Base-by-base conservation (phyloP, 2,113 vertebrate species). In the Coturnix japonica region DNA sequence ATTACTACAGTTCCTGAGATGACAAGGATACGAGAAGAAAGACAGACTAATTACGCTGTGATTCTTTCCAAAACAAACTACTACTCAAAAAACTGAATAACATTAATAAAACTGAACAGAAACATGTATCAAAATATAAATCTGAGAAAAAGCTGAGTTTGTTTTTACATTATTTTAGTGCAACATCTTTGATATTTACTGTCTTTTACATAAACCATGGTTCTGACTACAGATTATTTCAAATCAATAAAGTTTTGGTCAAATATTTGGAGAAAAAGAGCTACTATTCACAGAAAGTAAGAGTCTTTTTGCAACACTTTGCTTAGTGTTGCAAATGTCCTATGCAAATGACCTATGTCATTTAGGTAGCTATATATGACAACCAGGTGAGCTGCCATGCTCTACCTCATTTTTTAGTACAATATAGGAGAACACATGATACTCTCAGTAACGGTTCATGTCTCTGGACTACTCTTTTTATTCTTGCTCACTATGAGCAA, bases 1-100 rank as follows among this genome's bases (percentile, higher is more conserved):
- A 82, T 66, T 78, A 59, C 9, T 57, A 19, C 17, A 46, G 22
- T 53, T 89, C 90, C 30, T 77, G 22, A 28, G 91, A 93, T 9
- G 0, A 2, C 31, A 87, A 70, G 10, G 6, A 51, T 77, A 56
- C 28, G 17, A 79, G 37, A 85, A 61, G 47, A 53, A 63, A 71
- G 2, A 9, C 7, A 77, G 6, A 46, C 4, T 77, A 73, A 80
- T 82, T 82, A 74, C 2, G 43, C 16, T 16, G 41, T 0, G 0
- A 23, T n/a, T 23, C 15, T 86, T 72, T 33, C 2, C 9, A 75
- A 61, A 81, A 26, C 0, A 2, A n/a, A 1, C 5, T 60, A 56
- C 43, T 79, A 47, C 2, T 60, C 5, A 64, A 79, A 72, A 87
- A 91, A 1, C 8, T 73, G 16, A 79, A 49, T 6, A 47, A 0